These are phyloP conservation scores for Pinctada fucata DNA, from an alignment of 2,888 invertebrate species.

Conservation along the genomic window DNA sequence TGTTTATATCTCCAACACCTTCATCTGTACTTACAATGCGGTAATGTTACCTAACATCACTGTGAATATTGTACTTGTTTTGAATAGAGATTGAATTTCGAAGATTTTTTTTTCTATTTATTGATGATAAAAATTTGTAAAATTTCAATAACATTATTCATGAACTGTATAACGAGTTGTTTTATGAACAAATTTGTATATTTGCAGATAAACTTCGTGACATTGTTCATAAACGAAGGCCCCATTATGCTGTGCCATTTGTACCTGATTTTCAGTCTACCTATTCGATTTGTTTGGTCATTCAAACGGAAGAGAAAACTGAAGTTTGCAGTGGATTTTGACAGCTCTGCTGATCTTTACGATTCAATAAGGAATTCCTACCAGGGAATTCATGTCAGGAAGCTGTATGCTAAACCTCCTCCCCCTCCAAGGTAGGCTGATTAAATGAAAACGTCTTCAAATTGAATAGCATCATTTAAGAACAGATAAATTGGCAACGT, in stretches of 20 bases:
- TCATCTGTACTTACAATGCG: conserved; percentile 31
- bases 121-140: too few species aligned
- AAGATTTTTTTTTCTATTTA: too few species aligned
- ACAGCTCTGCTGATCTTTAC: conserved; percentile 32
- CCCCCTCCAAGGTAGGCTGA: conserved; percentile 26
- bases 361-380: conserved; percentile 47
- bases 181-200: too few species aligned
- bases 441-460: too few species aligned
- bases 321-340: conserved; percentile 40
- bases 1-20: conserved; percentile 43
- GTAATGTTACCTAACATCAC: conserved; percentile 19
- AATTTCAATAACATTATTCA: too few species aligned
- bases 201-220: conserved; percentile 18
- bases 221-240: conserved; percentile 40
- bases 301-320: conserved; percentile 30
- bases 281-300: conserved; percentile 46
- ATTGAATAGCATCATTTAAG: too few species aligned
- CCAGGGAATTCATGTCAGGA: conserved; percentile 49
- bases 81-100: too few species aligned
- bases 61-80: too few species aligned
- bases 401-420: conserved; percentile 37
- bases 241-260: conserved; percentile 55
- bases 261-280: conserved; percentile 56
- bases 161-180: too few species aligned
- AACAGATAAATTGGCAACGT: too few species aligned